Conservation (phyloP, 2,113 vertebrate genomes). For the Limnothrissa miodon region DNA sequence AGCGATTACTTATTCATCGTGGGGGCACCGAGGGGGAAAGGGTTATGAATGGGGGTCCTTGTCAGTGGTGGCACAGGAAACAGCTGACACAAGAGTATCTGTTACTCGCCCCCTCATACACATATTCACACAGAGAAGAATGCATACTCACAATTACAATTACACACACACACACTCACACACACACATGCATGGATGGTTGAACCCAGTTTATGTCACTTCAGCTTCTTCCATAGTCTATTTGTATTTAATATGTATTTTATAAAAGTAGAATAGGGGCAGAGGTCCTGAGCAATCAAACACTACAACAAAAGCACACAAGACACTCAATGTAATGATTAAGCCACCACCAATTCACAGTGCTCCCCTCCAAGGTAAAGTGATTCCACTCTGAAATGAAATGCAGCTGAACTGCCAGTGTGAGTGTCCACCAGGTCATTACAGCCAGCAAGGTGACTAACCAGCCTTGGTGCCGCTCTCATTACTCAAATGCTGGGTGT, state of each 20-base stretch:
- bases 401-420: neutral
- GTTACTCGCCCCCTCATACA: constrained; percentile 50
- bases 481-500: constrained; percentile 30
- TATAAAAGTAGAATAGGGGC: neutral
- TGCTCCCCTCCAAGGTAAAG: neutral
- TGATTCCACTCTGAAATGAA: neutral
- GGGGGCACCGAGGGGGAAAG: constrained; percentile 76
- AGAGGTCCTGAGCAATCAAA: neutral
- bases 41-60: constrained; percentile 85
- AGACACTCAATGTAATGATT: constrained; percentile 30
- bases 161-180: constrained; percentile 51
- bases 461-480: constrained; percentile 20
- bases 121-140: neutral
- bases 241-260: neutral
- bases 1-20: constrained; percentile 88
- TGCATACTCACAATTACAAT: constrained; percentile 42
- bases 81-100: constrained; percentile 81
- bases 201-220: neutral
- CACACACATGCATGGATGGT: neutral
- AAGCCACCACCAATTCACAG: neutral
- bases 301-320: constrained; percentile 50
- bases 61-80: constrained; percentile 76
- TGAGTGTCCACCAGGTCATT: neutral
- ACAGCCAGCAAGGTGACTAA: constrained; percentile 25
- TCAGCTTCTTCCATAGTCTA: neutral